phyloP scores from a whole-genome alignment of 2,888 invertebrate species.

The Linnaemya vulpina region DNA sequence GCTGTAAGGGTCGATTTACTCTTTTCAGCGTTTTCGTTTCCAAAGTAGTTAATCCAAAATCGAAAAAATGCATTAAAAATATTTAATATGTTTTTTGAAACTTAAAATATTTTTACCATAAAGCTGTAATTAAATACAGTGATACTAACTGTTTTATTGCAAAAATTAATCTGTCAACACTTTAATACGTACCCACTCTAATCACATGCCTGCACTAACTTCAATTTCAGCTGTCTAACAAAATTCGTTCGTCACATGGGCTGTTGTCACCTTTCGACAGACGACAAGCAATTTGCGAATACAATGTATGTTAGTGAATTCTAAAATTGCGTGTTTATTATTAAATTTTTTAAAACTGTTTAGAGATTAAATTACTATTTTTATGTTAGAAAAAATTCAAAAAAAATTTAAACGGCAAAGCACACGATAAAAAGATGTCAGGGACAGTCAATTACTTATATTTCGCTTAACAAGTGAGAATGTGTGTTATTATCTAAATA shows the following conservation, averaged over 20 bases:
- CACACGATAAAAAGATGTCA: slow-evolving; percentile 68
- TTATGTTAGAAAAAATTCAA: slow-evolving; percentile 39
- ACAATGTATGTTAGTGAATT: slow-evolving; percentile 13
- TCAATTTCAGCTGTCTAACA: neutral
- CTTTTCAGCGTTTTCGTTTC: too few species aligned
- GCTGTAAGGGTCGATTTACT: too few species aligned
- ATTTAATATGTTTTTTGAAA: too few species aligned
- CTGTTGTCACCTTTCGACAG: slow-evolving; percentile 19
- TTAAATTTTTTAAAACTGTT: slow-evolving; percentile 50
- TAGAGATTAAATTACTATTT: slow-evolving; percentile 57
- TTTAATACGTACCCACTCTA: neutral
- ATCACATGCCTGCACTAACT: neutral
- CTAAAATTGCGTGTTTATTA: slow-evolving; percentile 69
- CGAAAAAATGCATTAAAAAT: too few species aligned
- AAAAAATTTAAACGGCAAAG: slow-evolving; percentile 27
- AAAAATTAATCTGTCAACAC: neutral
- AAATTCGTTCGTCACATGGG: slow-evolving; percentile 19
- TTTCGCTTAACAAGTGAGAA: slow-evolving; percentile 51
- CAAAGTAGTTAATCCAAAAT: too few species aligned
- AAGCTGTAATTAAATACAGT: too few species aligned
- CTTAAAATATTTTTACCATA: too few species aligned
- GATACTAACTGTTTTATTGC: neutral
- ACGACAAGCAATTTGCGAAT: slow-evolving; percentile 22
- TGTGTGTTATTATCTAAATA: slow-evolving; percentile 27
- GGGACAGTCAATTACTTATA: slow-evolving; percentile 69